A percentile compares a stretch with the other conserved stretches of the same genome.
These are phyloP conservation scores for Pampusana beccarii DNA, from an alignment of 2,113 vertebrate genomes.

Conservation along the genomic window DNA sequence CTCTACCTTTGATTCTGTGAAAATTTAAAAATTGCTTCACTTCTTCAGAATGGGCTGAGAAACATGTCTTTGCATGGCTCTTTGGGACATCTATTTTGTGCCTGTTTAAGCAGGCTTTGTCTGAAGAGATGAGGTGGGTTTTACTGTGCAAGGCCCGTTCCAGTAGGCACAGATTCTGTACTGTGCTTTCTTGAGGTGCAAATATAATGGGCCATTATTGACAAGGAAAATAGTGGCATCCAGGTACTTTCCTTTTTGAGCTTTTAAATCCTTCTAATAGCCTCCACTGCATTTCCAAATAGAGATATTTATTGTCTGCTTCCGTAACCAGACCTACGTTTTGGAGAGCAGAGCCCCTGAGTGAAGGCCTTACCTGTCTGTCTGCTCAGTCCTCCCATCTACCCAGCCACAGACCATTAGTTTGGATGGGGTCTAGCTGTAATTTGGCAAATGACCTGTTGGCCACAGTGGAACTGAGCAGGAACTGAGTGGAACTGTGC, in stretches of 20 bases:
- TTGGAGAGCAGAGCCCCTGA: background rate
- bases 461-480: background rate
- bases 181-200: background rate
- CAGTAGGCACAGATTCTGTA: background rate
- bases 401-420: background rate
- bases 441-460: background rate
- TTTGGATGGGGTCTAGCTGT: background rate
- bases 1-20: background rate
- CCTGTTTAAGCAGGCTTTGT: background rate
- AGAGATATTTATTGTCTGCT: background rate
- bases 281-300: background rate
- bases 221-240: background rate
- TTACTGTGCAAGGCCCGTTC: background rate
- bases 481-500: background rate
- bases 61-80: background rate
- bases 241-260: background rate
- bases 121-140: background rate
- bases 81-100: background rate
- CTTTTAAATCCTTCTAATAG: background rate
- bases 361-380: background rate
- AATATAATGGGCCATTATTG: rapidly evolving
- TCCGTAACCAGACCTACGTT: background rate
- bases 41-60: background rate
- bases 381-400: background rate
- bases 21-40: background rate